Percentiles rank a stretch among this genome's conserved stretches.
phyloP scores from a whole-genome alignment of 1,140 invertebrate species.

The Musca domestica region DNA sequence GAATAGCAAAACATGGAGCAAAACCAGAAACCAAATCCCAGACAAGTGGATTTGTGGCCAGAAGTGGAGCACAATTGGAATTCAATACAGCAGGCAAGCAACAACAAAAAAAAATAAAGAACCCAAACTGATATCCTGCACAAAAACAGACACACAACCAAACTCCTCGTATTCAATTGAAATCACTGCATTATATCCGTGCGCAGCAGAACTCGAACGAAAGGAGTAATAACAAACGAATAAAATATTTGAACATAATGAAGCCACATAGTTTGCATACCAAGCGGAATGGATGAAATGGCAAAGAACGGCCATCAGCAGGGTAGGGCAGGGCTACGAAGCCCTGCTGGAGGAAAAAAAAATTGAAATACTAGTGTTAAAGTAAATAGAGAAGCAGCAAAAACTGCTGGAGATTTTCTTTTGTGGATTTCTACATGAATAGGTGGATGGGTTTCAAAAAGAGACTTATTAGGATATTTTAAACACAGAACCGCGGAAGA shows the following conservation, averaged over 20 bases:
- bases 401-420: too few species aligned
- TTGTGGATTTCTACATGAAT: too few species aligned
- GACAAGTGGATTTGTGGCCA: too few species aligned
- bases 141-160: neutral
- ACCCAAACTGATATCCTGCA: neutral
- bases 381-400: neutral
- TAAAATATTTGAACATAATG: constrained; percentile 13
- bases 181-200: constrained; percentile 7
- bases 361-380: too few species aligned
- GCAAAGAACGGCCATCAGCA: too few species aligned
- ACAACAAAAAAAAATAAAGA: neutral
- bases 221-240: neutral
- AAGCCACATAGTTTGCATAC: constrained; percentile 19
- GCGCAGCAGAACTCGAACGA: neutral
- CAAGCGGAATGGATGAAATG: neutral
- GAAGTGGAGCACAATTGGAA: constrained; percentile 2
- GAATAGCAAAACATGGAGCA: too few species aligned
- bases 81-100: neutral
- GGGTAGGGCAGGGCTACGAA: neutral
- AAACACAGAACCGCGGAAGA: too few species aligned
- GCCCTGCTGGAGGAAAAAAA: neutral
- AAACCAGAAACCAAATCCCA: too few species aligned
- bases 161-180: neutral
- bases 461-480: too few species aligned
- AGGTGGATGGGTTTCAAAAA: too few species aligned